Base-by-base conservation (phyloP, 2,797 vertebrate genomes). In the Poeciliopsis gracilis region DNA sequence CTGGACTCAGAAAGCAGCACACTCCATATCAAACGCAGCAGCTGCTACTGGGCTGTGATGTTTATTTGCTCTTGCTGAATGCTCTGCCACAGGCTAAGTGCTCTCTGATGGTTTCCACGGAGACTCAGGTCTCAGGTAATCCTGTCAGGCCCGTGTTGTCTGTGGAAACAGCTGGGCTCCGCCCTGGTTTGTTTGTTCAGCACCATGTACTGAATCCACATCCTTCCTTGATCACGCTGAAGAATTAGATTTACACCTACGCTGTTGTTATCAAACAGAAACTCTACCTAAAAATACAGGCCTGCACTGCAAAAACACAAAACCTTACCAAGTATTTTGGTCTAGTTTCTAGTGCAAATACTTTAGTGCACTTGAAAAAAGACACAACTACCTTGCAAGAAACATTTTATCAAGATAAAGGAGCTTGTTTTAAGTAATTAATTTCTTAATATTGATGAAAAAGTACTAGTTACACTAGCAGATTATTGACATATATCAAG, bases 91-190 rank as follows among this genome's bases (percentile, higher is more conserved):
- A 76, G 82, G 82, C 70, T 67, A 71, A 86, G 63, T 81, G 76
- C 78, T 86, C 73, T 85, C 82, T 74, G 78, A 71, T 81, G 83
- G 91, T 95, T 93, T 92, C 88, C 89, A 90, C 16, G 81, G 91
- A 89, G 81, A 93, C 78, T 33, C 80, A 1, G 45, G 72, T 91
- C 88, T 92, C 92, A 91, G 89, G 88, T 94, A 90, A 83, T 86
- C 83, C 78, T 75, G 15, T 83, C 88, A 91, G 86, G 77, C 75
- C 33, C 0, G 36, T 16, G 73, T 87, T 91, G 90, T 91, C 72
- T 73, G 36, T 77, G 51, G 77, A 86, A 91, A 86, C 90, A 82
- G 86, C 84, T 86, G 87, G 81, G 81, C 85, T 86, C 66, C 81
- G 73, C 77, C 85, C 85, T 76, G 80, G 46, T 83, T 87, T 78